A percentile compares a stretch with the other conserved stretches of the same genome.
These are phyloP conservation scores for Hassar affinis DNA, from an alignment of 2,113 vertebrate genomes.

Conservation along the genomic window DNA sequence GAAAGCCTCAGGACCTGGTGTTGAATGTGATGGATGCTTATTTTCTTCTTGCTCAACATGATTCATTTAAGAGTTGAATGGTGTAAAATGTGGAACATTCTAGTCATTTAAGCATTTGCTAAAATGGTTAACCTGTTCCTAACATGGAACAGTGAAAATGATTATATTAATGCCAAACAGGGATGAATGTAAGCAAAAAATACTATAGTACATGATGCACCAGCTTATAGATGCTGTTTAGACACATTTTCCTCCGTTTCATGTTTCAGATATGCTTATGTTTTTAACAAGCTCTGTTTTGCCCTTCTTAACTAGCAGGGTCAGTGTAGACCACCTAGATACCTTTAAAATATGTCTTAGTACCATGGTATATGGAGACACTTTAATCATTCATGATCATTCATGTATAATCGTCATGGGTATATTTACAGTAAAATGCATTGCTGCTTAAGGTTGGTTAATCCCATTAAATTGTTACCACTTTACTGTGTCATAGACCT, in stretches of 20 bases:
- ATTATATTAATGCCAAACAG: not conserved
- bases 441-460: not conserved
- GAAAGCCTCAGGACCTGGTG: not conserved
- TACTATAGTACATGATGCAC: too few relatives aligned
- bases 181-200: not conserved
- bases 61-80: not conserved
- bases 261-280: too few relatives aligned
- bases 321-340: not conserved
- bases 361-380: not conserved
- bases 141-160: not conserved
- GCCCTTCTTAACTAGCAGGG: too few relatives aligned
- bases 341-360: too few relatives aligned
- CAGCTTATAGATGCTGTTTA: not conserved
- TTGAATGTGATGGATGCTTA: not conserved
- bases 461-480: not conserved
- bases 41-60: not conserved
- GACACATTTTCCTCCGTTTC: not conserved
- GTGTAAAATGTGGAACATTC: not conserved
- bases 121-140: too few relatives aligned
- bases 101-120: not conserved
- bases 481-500: not conserved
- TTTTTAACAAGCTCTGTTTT: not conserved
- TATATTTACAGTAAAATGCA: not conserved
- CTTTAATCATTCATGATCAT: not conserved
- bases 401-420: too few relatives aligned